A percentile compares a stretch with the other conserved stretches of the same genome.
Conservation (phyloP, 2,797 vertebrate species). For the Rhynchotus rufescens region DNA sequence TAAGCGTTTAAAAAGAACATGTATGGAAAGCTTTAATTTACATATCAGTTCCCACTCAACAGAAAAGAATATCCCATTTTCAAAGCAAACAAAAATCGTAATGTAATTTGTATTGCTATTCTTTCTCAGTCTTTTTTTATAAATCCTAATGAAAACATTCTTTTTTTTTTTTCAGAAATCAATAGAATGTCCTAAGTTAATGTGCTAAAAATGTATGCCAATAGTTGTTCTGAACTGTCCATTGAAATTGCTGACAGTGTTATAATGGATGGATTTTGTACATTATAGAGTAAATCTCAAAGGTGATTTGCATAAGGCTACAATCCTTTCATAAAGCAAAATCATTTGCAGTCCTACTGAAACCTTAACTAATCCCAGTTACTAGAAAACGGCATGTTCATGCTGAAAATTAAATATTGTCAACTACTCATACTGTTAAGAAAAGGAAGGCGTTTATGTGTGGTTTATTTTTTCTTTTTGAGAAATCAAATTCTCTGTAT, state of each 20-base stretch:
- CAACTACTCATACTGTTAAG: not conserved
- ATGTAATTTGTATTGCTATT: not conserved
- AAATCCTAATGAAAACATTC: not conserved
- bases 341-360: not conserved
- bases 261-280: not conserved
- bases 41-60: not conserved
- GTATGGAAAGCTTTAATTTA: not conserved
- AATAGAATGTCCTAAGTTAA: not conserved
- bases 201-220: not conserved
- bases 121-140: not conserved
- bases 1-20: not conserved
- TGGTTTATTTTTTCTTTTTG: not conserved
- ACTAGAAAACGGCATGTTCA: not conserved
- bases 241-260: not conserved
- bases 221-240: not conserved
- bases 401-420: not conserved
- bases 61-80: not conserved
- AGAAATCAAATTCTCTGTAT: not conserved
- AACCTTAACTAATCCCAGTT: not conserved
- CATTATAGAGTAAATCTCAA: not conserved
- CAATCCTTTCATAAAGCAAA: not conserved
- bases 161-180: not conserved
- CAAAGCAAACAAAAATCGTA: too few relatives aligned
- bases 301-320: not conserved
- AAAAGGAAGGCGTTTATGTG: not conserved